phyloP scores from a whole-genome alignment of 2,888 invertebrate genomes.

The Thysanoteuthis rhombus region DNA sequence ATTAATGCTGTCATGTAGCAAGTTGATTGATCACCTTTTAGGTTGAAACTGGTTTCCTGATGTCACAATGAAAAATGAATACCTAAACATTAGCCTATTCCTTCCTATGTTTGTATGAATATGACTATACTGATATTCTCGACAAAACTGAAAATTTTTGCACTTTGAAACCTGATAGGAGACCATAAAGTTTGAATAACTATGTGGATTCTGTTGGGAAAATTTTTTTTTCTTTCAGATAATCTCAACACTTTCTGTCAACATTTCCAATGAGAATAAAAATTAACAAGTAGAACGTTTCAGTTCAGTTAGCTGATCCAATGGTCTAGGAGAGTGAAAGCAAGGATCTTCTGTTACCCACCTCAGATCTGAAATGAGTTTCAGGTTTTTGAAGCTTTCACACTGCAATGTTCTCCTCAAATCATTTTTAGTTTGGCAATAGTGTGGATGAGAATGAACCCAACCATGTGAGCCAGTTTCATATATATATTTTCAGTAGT shows the following conservation, averaged over 20 bases:
- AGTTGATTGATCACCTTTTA: no score
- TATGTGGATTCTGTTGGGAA: no score
- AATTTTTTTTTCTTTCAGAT: background rate
- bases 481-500: background rate
- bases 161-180: no score
- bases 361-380: background rate
- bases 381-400: background rate
- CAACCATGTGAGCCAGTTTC: slow-evolving; percentile 12
- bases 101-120: no score
- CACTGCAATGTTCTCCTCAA: slow-evolving; percentile 12
- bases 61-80: no score
- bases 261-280: background rate
- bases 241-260: background rate
- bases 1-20: no score
- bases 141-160: no score
- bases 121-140: no score
- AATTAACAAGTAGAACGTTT: background rate
- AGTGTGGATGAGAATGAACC: slow-evolving; percentile 12
- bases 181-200: no score
- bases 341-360: background rate
- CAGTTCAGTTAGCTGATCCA: background rate
- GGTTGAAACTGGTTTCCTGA: no score
- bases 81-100: no score
- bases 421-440: background rate
- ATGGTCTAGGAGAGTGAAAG: background rate